These are phyloP conservation scores for Ptychobarbus kaznakovi DNA, from an alignment of 2,797 vertebrate species.

Conservation along the genomic window DNA sequence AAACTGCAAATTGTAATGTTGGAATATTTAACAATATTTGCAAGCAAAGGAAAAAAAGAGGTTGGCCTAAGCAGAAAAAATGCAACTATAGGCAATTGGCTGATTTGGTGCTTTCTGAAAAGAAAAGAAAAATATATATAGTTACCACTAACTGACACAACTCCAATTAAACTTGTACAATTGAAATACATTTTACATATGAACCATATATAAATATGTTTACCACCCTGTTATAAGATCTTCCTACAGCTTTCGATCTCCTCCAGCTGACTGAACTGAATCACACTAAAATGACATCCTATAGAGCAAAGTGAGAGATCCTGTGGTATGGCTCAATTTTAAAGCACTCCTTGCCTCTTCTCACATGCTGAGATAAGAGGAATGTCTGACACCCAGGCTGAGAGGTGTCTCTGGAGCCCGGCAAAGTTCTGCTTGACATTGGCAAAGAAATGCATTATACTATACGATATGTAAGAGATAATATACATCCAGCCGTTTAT, in stretches of 20 bases:
- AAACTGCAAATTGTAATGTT: too few relatives aligned
- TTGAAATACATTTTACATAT: background rate
- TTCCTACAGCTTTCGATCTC: background rate
- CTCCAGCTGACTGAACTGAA: background rate
- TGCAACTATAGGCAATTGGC: too few relatives aligned
- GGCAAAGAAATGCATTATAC: background rate
- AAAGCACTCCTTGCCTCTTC: background rate
- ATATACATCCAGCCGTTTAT: too few relatives aligned
- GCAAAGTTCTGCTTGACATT: background rate
- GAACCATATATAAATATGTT: background rate
- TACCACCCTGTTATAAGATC: background rate
- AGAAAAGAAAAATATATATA: too few relatives aligned
- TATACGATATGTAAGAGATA: background rate
- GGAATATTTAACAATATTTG: too few relatives aligned
- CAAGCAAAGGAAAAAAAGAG: too few relatives aligned
- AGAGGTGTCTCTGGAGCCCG: background rate
- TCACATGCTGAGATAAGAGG: slow-evolving; percentile 34
- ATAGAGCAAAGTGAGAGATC: background rate
- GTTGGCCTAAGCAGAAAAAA: too few relatives aligned
- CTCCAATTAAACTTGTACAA: background rate
- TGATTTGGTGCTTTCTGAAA: too few relatives aligned
- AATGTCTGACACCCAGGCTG: background rate
- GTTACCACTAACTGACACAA: too few relatives aligned
- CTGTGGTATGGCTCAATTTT: slow-evolving; percentile 11
- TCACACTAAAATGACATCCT: background rate